Percentiles rank a stretch among this genome's conserved stretches.
Conservation (phyloP, 2,113 vertebrate species). For the Cavia porcellus region DNA sequence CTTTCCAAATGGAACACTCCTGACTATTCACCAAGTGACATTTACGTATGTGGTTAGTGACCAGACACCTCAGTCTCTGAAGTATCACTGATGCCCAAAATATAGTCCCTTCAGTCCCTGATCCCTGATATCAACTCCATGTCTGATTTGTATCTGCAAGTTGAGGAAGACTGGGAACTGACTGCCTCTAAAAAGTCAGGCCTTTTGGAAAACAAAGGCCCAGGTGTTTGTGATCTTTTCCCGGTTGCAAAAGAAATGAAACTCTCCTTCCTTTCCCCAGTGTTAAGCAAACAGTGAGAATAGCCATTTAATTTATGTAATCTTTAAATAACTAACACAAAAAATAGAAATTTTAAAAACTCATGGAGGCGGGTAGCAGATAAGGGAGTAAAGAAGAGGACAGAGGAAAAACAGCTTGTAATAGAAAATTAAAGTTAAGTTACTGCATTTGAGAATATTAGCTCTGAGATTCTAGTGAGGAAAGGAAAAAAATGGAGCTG, state of each 20-base stretch:
- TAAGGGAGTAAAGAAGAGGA: background rate
- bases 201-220: background rate
- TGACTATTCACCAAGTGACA: background rate
- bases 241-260: background rate
- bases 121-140: background rate
- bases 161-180: background rate
- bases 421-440: slow-evolving; percentile 1
- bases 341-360: slow-evolving; percentile 2
- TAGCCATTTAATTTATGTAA: background rate
- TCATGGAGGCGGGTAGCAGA: background rate
- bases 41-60: background rate
- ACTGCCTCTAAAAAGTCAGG: background rate
- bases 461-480: slow-evolving; percentile 48
- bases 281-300: background rate
- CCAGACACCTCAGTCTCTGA: background rate
- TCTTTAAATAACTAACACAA: background rate
- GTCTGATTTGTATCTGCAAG: background rate
- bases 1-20: background rate
- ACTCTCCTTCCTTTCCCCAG: background rate
- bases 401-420: background rate
- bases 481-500: slow-evolving; percentile 37
- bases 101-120: background rate
- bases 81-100: background rate
- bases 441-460: slow-evolving; percentile 53
- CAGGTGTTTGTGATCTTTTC: background rate